These are phyloP conservation scores for Clistopyga incitator DNA, from an alignment of 2,888 invertebrate genomes.

Conservation along the genomic window DNA sequence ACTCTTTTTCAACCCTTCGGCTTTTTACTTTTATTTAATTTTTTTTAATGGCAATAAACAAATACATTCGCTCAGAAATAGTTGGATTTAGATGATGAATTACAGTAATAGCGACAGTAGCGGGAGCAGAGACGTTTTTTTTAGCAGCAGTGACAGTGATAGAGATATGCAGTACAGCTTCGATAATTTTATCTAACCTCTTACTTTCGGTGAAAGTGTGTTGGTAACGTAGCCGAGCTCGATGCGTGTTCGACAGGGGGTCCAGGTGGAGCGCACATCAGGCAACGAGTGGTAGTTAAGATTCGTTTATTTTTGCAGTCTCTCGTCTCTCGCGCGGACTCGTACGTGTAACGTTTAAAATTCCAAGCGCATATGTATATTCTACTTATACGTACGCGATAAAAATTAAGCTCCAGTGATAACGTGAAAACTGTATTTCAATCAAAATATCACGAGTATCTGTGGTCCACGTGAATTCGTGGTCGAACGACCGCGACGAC, in stretches of 20 bases:
- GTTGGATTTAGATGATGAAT: neutral
- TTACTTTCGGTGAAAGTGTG: slow-evolving; percentile 58
- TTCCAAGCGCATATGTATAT: neutral
- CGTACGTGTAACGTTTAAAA: slow-evolving; percentile 3
- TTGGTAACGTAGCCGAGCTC: slow-evolving; percentile 52
- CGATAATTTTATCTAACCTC: slow-evolving; percentile 69
- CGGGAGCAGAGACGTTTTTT: neutral
- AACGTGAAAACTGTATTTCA: slow-evolving; percentile 32
- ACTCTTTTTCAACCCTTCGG: neutral
- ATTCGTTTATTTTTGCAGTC: neutral
- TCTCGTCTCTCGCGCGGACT: neutral
- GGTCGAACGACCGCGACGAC: slow-evolving; percentile 60
- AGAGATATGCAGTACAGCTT: slow-evolving; percentile 28
- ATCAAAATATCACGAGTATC: slow-evolving; percentile 52
- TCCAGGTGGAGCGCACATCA: slow-evolving; percentile 67
- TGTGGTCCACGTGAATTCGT: slow-evolving; percentile 62
- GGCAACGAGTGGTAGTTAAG: slow-evolving; percentile 38
- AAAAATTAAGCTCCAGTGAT: slow-evolving; percentile 7
- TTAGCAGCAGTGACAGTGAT: neutral
- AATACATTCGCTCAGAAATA: neutral
- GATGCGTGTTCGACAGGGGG: slow-evolving; percentile 63
- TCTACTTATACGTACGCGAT: neutral
- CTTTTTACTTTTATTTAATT: too few relatives aligned
- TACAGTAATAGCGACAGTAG: neutral
- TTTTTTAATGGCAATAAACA: neutral